These are phyloP conservation scores for Thumatha senex DNA, from an alignment of 2,888 invertebrate genomes.

Conservation along the genomic window DNA sequence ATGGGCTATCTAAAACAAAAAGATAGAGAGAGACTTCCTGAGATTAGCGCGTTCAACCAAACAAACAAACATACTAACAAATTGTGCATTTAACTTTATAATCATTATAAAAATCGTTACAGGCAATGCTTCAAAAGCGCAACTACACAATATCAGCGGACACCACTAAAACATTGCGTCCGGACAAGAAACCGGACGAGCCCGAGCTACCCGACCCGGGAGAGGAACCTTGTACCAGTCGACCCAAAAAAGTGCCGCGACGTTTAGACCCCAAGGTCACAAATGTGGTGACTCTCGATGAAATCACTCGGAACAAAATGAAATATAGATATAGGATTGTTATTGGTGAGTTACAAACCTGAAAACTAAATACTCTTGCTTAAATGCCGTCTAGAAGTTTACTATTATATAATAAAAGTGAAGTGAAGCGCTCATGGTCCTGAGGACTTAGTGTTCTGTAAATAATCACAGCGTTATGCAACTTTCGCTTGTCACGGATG, in stretches of 20 bases:
- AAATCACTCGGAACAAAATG: slow-evolving; percentile 78
- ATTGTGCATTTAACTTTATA: too few species aligned
- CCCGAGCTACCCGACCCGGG: slow-evolving; percentile 21
- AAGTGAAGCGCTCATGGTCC: too few species aligned
- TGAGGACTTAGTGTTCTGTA: too few species aligned
- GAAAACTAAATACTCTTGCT: too few species aligned
- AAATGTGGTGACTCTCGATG: slow-evolving; percentile 72
- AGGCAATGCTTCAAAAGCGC: slow-evolving; percentile 70
- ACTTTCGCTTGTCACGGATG: too few species aligned
- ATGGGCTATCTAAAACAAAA: too few species aligned
- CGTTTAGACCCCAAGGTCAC: slow-evolving; percentile 69
- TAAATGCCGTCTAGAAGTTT: too few species aligned
- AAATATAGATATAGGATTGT: slow-evolving; percentile 80
- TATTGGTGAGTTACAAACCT: slow-evolving; percentile 71
- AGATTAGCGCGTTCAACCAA: too few species aligned
- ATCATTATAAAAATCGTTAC: not conserved
- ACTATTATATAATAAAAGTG: too few species aligned
- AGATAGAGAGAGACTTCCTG: too few species aligned
- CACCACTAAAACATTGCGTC: slow-evolving; percentile 59
- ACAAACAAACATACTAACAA: too few species aligned
- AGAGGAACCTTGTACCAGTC: slow-evolving; percentile 28
- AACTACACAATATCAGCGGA: slow-evolving; percentile 72
- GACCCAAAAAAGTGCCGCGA: slow-evolving; percentile 57
- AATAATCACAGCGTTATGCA: too few species aligned
- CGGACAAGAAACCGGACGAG: slow-evolving; percentile 35